Evolutionary conservation across 1,140 invertebrate species (phyloP).

Genomic region (Pomacea maculata): DNA sequence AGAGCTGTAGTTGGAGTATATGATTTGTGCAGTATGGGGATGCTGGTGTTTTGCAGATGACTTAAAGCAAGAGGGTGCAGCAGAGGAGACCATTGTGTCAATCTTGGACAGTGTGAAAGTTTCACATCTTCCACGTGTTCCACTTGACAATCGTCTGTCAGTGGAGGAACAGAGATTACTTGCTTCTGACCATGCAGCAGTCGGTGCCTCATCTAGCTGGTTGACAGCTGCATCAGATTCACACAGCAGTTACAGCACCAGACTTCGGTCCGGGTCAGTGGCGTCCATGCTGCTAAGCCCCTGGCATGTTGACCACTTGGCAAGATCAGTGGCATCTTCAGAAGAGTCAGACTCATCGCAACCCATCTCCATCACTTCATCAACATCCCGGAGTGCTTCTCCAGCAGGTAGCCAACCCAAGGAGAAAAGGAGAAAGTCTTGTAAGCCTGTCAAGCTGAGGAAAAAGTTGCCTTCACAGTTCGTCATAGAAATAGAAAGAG

Average conservation of each 20-base stretch:
- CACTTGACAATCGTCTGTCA: neutral
- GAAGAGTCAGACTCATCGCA: neutral
- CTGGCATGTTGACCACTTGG: neutral
- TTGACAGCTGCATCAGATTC: neutral
- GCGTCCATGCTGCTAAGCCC: neutral
- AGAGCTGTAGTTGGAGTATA: neutral
- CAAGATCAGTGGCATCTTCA: neutral
- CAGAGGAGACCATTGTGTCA: neutral
- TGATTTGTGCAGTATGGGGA: too few relatives aligned
- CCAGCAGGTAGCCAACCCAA: neutral
- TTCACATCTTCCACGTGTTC: neutral
- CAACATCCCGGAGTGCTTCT: neutral
- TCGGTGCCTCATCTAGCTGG: neutral
- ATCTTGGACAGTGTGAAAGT: neutral
- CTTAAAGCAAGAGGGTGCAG: neutral
- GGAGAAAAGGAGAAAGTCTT: neutral
- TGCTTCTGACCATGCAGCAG: neutral
- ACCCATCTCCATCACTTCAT: neutral
- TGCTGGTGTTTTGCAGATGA: neutral
- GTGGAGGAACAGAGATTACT: neutral
- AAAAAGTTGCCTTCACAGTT: neutral
- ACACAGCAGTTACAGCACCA: too few relatives aligned
- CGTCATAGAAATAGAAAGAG: slow-evolving; percentile 1
- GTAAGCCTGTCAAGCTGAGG: neutral
- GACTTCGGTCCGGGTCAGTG: neutral